A percentile compares a stretch with the other conserved stretches of the same genome.
phyloP scores from a whole-genome alignment of 2,888 invertebrate species.

The Elegia similella region DNA sequence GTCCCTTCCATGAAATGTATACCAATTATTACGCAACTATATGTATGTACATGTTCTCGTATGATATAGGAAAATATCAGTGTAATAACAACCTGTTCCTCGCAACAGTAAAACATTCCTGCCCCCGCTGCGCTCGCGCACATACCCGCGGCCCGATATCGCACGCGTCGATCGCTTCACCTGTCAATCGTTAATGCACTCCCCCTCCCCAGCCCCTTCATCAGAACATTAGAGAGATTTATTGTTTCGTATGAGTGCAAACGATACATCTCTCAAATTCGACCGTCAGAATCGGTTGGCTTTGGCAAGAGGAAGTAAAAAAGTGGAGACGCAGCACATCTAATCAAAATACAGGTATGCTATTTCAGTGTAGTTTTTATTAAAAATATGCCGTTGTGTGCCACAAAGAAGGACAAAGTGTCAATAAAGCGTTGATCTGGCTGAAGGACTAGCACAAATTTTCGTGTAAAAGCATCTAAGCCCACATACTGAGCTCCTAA shows the following conservation, averaged over 20 bases:
- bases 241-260: slow-evolving; percentile 14
- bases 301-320: not conserved
- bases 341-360: no score
- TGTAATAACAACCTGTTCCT: not conserved
- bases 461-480: no score
- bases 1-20: no score
- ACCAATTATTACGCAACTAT: no score
- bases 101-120: slow-evolving; percentile 9
- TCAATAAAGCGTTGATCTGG: no score
- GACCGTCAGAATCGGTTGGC: slow-evolving; percentile 5
- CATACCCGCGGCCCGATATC: not conserved
- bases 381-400: no score
- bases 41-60: not conserved
- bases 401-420: no score
- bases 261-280: slow-evolving; percentile 17
- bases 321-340: not conserved
- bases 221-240: slow-evolving; percentile 12
- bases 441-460: no score
- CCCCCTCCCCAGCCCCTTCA: not conserved
- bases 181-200: slow-evolving; percentile 13
- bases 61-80: not conserved
- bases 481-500: no score
- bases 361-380: no score
- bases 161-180: slow-evolving; percentile 10
- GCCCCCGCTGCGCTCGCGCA: slow-evolving; percentile 4